Evolutionary conservation across 2,888 invertebrate species (phyloP).

Genomic region (Pristionchus exspectatus): DNA sequence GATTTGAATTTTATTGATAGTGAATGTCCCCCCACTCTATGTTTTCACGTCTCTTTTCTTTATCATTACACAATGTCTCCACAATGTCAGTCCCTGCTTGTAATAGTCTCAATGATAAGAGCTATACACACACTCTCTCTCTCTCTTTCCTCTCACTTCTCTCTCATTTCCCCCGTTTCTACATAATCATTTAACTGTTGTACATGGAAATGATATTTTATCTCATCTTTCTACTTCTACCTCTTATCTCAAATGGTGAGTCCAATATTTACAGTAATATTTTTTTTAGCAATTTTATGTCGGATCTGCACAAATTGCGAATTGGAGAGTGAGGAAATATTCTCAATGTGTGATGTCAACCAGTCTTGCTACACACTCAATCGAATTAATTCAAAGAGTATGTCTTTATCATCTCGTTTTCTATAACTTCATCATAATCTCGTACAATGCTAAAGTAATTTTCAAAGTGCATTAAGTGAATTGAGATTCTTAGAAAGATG

Average conservation of each 20-base stretch:
- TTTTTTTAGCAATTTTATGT: slow-evolving; percentile 15
- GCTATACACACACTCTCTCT: no score
- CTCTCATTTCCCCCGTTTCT: neutral
- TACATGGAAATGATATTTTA: neutral
- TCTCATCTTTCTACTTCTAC: neutral
- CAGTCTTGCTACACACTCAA: slow-evolving; percentile 28
- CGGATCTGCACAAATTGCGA: slow-evolving; percentile 38
- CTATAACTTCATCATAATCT: no score
- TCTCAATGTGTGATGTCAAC: neutral
- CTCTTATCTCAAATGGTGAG: slow-evolving; percentile 12
- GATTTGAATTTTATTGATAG: no score
- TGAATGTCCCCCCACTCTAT: neutral
- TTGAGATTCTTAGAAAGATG: no score
- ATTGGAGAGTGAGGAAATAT: neutral
- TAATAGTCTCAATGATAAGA: slow-evolving; percentile 2
- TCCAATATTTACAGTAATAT: no score
- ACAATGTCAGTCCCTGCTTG: neutral
- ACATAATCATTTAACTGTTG: neutral
- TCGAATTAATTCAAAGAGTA: slow-evolving; percentile 11
- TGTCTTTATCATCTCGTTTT: neutral
- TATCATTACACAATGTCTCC: neutral
- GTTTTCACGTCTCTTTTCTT: neutral
- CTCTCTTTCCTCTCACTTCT: neutral
- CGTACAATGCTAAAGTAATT: no score
- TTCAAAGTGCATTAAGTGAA: no score